These are phyloP conservation scores for Periophthalmus magnuspinnatus DNA, from an alignment of 2,797 vertebrate species.

Conservation along the genomic window DNA sequence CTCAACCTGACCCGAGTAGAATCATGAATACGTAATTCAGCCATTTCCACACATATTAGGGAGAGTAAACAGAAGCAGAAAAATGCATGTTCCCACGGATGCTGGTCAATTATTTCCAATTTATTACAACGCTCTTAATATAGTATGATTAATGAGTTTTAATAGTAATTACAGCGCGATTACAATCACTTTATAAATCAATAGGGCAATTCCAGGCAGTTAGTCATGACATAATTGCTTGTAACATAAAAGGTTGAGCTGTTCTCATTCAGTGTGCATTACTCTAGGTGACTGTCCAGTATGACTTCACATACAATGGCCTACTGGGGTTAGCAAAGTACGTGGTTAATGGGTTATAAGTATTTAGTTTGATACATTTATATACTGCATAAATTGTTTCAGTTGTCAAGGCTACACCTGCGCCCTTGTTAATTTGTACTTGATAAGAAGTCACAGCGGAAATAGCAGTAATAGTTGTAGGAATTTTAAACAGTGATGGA, in stretches of 20 bases:
- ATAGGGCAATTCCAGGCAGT: conserved; percentile 4
- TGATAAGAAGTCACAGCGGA: no score
- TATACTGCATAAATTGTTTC: not conserved
- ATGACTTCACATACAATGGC: not conserved
- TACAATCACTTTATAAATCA: conserved; percentile 26
- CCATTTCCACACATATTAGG: not conserved
- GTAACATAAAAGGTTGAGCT: not conserved
- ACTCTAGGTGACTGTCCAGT: not conserved
- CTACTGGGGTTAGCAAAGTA: not conserved
- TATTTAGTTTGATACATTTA: not conserved
- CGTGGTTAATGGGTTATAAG: not conserved
- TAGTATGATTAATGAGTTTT: conserved; percentile 26
- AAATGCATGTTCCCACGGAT: not conserved
- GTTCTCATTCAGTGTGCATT: not conserved
- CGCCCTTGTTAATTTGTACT: no score
- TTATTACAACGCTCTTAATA: not conserved
- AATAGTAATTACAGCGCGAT: conserved; percentile 19
- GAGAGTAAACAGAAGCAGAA: not conserved
- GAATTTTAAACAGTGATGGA: no score
- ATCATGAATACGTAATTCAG: not conserved
- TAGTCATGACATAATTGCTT: conserved; percentile 14
- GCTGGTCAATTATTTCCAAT: not conserved
- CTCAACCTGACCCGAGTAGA: not conserved
- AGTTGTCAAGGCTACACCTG: not conserved
- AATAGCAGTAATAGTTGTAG: no score